A percentile compares a stretch with the other conserved stretches of the same genome.
Conservation (phyloP, 2,797 vertebrate species). For the Alfaro cultratus region DNA sequence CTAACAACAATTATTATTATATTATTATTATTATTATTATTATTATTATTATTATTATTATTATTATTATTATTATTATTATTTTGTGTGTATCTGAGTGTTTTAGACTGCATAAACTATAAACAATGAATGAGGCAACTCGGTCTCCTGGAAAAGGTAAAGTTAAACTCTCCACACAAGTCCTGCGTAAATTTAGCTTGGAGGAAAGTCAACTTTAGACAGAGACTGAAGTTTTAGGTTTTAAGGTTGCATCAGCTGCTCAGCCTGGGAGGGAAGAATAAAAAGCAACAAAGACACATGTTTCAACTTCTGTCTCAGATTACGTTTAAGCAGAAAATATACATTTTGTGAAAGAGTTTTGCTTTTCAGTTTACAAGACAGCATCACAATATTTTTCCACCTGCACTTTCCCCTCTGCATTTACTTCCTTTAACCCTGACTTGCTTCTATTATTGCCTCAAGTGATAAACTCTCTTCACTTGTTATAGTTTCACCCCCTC, state of each 20-base stretch:
- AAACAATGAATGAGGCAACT: background rate
- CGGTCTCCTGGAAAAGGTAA: background rate
- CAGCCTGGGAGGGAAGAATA: background rate
- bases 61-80: too few relatives aligned
- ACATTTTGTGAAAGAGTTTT: background rate
- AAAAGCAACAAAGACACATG: background rate
- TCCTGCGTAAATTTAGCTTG: background rate
- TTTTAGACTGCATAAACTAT: too few relatives aligned
- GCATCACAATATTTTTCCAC: background rate
- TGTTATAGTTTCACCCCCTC: conserved; percentile 34
- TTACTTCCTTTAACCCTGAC: background rate
- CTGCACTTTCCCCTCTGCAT: background rate
- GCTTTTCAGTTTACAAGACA: background rate
- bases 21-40: too few relatives aligned
- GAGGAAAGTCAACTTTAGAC: background rate
- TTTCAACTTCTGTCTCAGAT: background rate
- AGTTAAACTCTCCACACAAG: background rate
- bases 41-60: too few relatives aligned
- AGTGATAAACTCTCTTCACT: conserved; percentile 28
- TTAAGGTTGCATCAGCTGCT: background rate
- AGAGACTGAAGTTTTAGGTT: background rate
- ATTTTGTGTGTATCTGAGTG: too few relatives aligned
- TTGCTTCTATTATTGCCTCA: conserved; percentile 25
- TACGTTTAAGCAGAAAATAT: background rate
- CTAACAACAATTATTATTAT: too few relatives aligned